Evolutionary conservation across 2,888 invertebrate species (phyloP).

Genomic region (Pseudanteris insignis): DNA sequence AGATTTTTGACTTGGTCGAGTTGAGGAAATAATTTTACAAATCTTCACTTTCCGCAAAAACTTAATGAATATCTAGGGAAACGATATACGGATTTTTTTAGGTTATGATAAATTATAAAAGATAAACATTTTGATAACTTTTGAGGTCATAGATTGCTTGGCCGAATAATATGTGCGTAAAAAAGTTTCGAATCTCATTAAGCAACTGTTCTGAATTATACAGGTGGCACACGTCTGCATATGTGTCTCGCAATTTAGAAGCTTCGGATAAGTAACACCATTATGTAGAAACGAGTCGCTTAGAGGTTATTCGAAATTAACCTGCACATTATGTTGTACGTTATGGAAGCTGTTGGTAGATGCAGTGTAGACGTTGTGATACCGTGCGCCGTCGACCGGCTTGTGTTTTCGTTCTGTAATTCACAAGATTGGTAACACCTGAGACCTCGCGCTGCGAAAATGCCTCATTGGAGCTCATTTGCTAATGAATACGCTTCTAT

Average conservation of each 20-base stretch:
- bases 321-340: constrained; percentile 23
- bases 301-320: constrained; percentile 35
- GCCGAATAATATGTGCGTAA: too few relatives aligned
- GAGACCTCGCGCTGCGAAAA: constrained; percentile 54
- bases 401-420: constrained; percentile 30
- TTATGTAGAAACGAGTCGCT: constrained; percentile 28
- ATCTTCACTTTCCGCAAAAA: too few relatives aligned
- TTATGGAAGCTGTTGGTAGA: constrained; percentile 20
- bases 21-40: too few relatives aligned
- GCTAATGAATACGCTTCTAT: constrained; percentile 58
- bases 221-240: neutral
- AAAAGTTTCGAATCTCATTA: too few relatives aligned
- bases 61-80: too few relatives aligned
- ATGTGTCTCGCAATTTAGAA: too few relatives aligned
- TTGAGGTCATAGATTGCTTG: too few relatives aligned
- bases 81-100: too few relatives aligned
- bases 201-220: constrained; percentile 3
- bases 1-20: too few relatives aligned
- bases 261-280: too few relatives aligned
- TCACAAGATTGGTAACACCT: constrained; percentile 55
- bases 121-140: too few relatives aligned
- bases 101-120: too few relatives aligned
- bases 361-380: constrained; percentile 23
- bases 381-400: constrained; percentile 20
- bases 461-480: constrained; percentile 55